A percentile compares a stretch with the other conserved stretches of the same genome.
phyloP scores from a whole-genome alignment of 2,888 invertebrate genomes.

The Orgyia antiqua region DNA sequence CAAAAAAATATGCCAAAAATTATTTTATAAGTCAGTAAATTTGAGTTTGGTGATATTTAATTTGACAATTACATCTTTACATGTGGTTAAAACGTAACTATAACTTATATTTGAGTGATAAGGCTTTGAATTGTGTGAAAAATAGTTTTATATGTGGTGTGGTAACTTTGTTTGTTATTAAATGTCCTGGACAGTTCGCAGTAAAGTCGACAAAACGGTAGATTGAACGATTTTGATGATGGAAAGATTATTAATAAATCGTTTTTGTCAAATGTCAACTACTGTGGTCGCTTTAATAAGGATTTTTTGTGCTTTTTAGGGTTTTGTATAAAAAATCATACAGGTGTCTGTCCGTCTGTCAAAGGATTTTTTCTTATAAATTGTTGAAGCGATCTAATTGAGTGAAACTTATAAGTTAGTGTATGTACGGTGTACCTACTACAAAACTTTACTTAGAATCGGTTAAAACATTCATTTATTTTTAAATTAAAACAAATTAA shows the following conservation, averaged over 20 bases:
- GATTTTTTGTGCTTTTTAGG: constrained; percentile 5
- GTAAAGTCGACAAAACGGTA: constrained; percentile 71
- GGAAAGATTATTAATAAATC: constrained; percentile 49
- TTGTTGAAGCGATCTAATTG: too few species aligned
- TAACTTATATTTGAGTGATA: constrained; percentile 15
- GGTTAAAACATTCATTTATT: too few species aligned
- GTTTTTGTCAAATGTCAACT: constrained; percentile 77
- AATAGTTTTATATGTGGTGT: constrained; percentile 7
- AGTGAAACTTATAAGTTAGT: too few species aligned
- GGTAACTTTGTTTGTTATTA: constrained; percentile 32
- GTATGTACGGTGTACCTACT: too few species aligned
- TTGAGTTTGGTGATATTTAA: constrained; percentile 62
- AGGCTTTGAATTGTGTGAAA: constrained; percentile 17
- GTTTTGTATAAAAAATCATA: constrained; percentile 22
- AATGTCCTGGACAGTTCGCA: constrained; percentile 73
- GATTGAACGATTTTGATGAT: constrained; percentile 69
- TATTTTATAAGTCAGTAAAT: constrained; percentile 69
- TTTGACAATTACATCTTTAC: constrained; percentile 21
- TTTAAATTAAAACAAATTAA: too few species aligned
- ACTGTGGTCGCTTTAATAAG: constrained; percentile 55
- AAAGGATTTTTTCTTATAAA: too few species aligned
- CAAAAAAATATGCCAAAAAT: constrained; percentile 41
- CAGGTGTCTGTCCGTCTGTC: too few species aligned
- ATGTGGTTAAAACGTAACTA: neutral
- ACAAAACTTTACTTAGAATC: too few species aligned